Conservation (phyloP, 2,797 vertebrate species). For the Pteronotus mesoamericanus region DNA sequence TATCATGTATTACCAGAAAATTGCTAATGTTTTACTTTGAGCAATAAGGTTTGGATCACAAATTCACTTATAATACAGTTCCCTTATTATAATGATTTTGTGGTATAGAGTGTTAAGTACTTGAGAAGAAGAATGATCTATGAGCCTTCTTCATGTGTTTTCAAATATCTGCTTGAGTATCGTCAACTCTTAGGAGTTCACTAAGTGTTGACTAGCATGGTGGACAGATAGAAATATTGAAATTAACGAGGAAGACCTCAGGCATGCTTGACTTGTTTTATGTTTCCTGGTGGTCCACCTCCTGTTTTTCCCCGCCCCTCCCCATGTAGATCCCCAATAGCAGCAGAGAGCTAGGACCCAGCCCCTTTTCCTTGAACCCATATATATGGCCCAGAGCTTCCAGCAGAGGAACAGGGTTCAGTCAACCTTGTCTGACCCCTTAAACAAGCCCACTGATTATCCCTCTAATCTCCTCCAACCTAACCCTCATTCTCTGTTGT, state of each 20-base stretch:
- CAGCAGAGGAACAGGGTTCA: not conserved
- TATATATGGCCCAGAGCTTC: not conserved
- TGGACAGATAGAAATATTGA: not conserved
- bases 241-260: not conserved
- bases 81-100: not conserved
- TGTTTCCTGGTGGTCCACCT: not conserved
- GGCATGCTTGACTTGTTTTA: not conserved
- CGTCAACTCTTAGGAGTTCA: not conserved
- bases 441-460: not conserved
- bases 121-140: not conserved
- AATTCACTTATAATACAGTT: not conserved
- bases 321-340: constrained; percentile 14
- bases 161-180: not conserved
- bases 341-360: constrained; percentile 24
- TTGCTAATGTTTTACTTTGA: not conserved
- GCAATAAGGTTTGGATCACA: not conserved
- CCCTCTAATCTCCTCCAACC: not conserved
- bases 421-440: not conserved
- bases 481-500: constrained; percentile 73
- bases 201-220: not conserved
- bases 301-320: not conserved
- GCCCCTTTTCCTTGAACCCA: constrained; percentile 5
- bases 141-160: not conserved
- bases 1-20: not conserved
- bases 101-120: not conserved